Evolutionary conservation across 2,888 invertebrate species (phyloP).

Genomic region (Tupiocoris notatus): DNA sequence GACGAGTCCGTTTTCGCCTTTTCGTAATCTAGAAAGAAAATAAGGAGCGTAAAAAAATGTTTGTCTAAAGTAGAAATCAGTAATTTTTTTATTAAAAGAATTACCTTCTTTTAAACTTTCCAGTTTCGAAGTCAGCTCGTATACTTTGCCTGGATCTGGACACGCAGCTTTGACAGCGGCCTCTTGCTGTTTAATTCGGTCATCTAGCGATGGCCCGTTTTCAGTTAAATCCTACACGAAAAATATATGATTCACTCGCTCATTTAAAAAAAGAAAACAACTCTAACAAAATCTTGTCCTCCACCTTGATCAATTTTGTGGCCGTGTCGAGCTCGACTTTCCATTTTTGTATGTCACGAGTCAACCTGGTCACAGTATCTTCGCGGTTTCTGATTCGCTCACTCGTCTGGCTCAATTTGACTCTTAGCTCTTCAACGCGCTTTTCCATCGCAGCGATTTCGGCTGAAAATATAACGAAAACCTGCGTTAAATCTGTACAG

Average conservation of each 20-base stretch:
- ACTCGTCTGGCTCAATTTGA: slow-evolving; percentile 55
- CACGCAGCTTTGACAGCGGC: slow-evolving; percentile 63
- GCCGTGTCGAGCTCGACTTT: slow-evolving; percentile 53
- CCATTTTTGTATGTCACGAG: slow-evolving; percentile 54
- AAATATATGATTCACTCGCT: background rate
- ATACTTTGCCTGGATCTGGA: slow-evolving; percentile 66
- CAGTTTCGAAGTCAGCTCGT: slow-evolving; percentile 61
- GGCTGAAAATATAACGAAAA: slow-evolving; percentile 53
- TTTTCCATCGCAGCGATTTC: slow-evolving; percentile 54
- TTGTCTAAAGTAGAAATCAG: too few relatives aligned
- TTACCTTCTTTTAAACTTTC: slow-evolving; percentile 51
- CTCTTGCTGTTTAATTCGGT: slow-evolving; percentile 73
- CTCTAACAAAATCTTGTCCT: too few relatives aligned
- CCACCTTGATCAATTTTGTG: slow-evolving; percentile 57
- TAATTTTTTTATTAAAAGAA: too few relatives aligned
- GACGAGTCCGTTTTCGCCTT: slow-evolving; percentile 62
- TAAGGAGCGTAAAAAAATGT: too few relatives aligned
- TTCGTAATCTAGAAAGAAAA: slow-evolving; percentile 60
- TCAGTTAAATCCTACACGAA: slow-evolving; percentile 57
- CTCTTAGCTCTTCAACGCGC: slow-evolving; percentile 54
- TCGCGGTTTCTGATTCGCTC: slow-evolving; percentile 55
- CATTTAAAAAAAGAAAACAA: too few relatives aligned
- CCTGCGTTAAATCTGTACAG: background rate
- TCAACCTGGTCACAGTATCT: slow-evolving; percentile 53
- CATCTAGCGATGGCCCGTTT: slow-evolving; percentile 56